Base-by-base conservation (phyloP, 2,888 invertebrate species). In the Netelia virgata region DNA sequence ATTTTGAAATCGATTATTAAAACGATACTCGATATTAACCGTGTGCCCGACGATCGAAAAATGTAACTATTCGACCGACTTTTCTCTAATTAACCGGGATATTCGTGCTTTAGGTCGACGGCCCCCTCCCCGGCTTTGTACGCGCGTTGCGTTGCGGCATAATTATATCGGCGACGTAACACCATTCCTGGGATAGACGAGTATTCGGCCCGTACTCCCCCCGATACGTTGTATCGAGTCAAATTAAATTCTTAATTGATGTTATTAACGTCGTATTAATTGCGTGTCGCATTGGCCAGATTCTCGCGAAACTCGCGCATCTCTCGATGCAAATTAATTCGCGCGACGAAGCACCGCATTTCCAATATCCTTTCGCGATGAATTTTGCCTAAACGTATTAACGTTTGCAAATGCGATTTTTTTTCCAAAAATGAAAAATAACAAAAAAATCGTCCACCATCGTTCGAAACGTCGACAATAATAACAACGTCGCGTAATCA, bases 231-330 rank as follows among this genome's bases (percentile, higher is more conserved):
- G 16, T 64, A 57, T 47, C 23, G 36, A 9, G 47, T 70, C 5
- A 41, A 83, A 83, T 83, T 79, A 75, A 63, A 75, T 75, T 73
- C 61, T 74, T 61, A 69, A 78, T 73, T 57, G 73, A 74, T 70
- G 70, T 73, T 23, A 75, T 83, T 50, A 63, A 20, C 74, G 68
- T 74, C n/a, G 53, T 74, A 80, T 80, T 74, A 50, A 74, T 28
- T 59, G 53, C 50, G 57, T 47, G 28, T 28, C 47, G 18, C 64
- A 18, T 66, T 73, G 47, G 68, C 11, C 41, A 47, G 20, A 50
- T 16, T 74, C 59, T 23, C 68, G 68, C 59, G 23, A 16, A 11
- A 8, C 23, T 10, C 55, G 5, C 47, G 23, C 36, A 43, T 28
- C 47, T 41, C 66, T 61, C 41, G 57, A 74, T 47, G 23, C 47